Evolutionary conservation across 2,888 invertebrate genomes (phyloP).

Genomic region (Tortricodes alternella): DNA sequence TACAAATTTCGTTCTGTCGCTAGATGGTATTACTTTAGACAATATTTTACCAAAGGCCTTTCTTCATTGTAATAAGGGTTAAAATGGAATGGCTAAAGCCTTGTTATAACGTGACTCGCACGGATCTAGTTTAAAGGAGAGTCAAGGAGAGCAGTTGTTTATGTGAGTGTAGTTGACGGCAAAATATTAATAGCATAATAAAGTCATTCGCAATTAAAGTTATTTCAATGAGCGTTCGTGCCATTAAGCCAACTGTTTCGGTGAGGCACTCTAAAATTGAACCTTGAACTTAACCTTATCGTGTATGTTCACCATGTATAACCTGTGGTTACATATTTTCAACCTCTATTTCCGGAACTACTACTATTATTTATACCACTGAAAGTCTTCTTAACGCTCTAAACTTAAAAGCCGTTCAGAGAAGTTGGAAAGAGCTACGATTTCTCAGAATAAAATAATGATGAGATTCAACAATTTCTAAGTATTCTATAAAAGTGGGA

Average conservation of each 20-base stretch:
- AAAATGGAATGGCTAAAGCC: neutral
- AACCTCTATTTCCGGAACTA: too few relatives aligned
- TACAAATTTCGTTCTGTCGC: conserved; percentile 17
- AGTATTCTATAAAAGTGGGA: too few relatives aligned
- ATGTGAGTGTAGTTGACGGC: neutral
- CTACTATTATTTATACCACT: too few relatives aligned
- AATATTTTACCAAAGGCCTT: neutral
- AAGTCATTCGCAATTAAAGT: neutral
- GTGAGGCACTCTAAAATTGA: neutral
- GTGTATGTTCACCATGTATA: neutral
- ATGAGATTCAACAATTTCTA: too few relatives aligned
- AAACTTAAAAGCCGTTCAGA: too few relatives aligned
- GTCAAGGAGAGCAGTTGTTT: conserved; percentile 18
- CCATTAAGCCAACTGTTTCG: neutral
- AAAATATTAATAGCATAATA: neutral
- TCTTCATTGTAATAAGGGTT: conserved; percentile 2
- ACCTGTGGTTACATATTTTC: too few relatives aligned
- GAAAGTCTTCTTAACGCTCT: too few relatives aligned
- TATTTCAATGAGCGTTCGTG: neutral
- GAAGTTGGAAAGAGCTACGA: too few relatives aligned
- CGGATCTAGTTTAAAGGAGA: conserved; percentile 9
- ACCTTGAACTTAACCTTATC: neutral
- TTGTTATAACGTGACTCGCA: conserved; percentile 1
- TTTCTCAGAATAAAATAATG: too few relatives aligned
- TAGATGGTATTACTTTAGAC: neutral